phyloP scores from a whole-genome alignment of 2,888 invertebrate species.

The Seladonia tumulorum region DNA sequence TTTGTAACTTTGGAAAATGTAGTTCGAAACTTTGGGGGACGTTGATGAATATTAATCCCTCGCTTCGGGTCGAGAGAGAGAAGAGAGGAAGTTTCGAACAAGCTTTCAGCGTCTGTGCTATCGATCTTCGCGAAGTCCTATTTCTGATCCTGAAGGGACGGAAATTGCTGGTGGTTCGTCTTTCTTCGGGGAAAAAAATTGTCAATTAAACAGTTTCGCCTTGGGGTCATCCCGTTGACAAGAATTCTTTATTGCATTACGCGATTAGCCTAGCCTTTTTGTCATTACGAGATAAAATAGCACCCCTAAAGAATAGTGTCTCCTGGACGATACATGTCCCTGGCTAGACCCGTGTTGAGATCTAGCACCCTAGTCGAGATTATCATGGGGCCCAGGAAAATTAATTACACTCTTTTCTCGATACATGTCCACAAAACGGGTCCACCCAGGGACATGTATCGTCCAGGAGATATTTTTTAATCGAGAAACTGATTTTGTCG shows the following conservation, averaged over 20 bases:
- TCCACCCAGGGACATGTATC: too few species aligned
- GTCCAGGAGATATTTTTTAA: too few species aligned
- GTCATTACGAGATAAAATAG: too few species aligned
- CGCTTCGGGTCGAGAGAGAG: not conserved
- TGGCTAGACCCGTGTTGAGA: too few species aligned
- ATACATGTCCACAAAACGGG: too few species aligned
- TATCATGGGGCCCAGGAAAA: too few species aligned
- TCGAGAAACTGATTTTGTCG: too few species aligned
- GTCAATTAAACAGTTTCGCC: not conserved
- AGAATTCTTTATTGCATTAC: not conserved
- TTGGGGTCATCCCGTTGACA: too few species aligned
- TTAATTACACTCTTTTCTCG: too few species aligned
- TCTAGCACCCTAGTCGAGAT: too few species aligned
- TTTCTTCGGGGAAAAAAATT: not conserved
- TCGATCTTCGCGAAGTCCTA: slow-evolving; percentile 16
- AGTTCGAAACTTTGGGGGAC: slow-evolving; percentile 29
- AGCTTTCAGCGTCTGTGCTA: slow-evolving; percentile 32
- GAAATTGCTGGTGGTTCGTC: slow-evolving; percentile 7
- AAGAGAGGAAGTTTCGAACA: slow-evolving; percentile 11
- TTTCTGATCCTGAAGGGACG: not conserved
- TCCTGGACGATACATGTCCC: too few species aligned
- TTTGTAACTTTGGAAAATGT: slow-evolving; percentile 31
- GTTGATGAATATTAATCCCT: slow-evolving; percentile 53
- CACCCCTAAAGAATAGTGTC: too few species aligned
- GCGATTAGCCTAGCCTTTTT: not conserved